A percentile compares a stretch with the other conserved stretches of the same genome.
These are phyloP conservation scores for Dendrocincla tyrannina DNA, from an alignment of 2,797 vertebrate genomes.

Conservation along the genomic window DNA sequence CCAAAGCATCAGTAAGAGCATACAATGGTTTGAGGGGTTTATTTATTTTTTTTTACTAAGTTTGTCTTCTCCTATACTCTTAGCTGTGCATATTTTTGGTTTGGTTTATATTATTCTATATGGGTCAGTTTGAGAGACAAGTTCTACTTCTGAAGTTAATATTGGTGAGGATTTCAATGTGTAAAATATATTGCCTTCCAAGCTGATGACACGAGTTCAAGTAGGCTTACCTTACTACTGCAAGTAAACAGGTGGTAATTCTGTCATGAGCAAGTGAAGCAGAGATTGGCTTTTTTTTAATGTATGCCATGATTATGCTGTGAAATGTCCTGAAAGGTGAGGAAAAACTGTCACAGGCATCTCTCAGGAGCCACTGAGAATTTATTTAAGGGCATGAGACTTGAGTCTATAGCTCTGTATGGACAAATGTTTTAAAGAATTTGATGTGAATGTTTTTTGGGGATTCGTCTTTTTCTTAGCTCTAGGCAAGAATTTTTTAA, in stretches of 20 bases:
- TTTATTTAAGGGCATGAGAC: background rate
- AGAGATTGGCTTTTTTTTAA: background rate
- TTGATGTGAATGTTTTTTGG: rapidly evolving
- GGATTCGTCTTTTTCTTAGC: background rate
- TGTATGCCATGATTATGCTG: background rate
- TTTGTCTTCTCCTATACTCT: background rate
- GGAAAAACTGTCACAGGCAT: background rate
- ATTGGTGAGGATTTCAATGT: background rate
- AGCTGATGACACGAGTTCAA: background rate
- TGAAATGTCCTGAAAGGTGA: background rate
- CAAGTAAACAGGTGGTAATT: background rate
- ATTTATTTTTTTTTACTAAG: background rate
- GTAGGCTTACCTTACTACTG: background rate
- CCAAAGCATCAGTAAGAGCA: background rate
- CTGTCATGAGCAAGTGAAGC: background rate
- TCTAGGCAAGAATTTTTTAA: background rate
- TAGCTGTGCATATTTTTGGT: background rate
- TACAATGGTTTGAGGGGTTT: background rate
- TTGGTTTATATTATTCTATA: background rate
- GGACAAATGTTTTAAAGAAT: background rate
- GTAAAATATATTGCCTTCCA: background rate
- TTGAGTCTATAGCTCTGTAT: background rate
- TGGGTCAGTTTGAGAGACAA: background rate
- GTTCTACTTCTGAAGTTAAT: background rate
- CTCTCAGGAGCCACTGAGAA: background rate